Percentiles rank a stretch among this genome's conserved stretches.
Evolutionary conservation across 2,888 invertebrate genomes (phyloP).

Genomic region (Sabatieria punctata): DNA sequence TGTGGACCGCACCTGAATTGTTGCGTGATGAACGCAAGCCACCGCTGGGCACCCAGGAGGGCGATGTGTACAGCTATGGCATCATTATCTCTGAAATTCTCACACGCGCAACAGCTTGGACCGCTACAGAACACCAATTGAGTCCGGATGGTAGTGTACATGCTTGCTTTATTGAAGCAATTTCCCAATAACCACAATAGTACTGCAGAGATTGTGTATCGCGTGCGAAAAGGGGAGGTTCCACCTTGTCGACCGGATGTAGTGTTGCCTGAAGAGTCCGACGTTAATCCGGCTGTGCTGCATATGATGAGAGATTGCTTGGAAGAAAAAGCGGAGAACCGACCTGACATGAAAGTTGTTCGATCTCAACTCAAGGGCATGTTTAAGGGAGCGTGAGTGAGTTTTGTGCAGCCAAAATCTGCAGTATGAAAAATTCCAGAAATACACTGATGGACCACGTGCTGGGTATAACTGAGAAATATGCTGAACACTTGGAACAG

Average conservation of each 20-base stretch:
- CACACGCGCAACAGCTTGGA: background rate
- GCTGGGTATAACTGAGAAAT: conserved; percentile 6
- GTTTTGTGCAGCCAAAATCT: too few relatives aligned
- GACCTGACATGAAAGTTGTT: too few relatives aligned
- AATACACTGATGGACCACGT: conserved; percentile 9
- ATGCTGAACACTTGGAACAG: conserved; percentile 3
- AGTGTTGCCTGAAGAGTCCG: too few relatives aligned
- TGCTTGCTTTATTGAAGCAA: too few relatives aligned
- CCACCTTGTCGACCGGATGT: conserved; percentile 9
- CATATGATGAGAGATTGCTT: conserved; percentile 6
- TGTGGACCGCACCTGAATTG: conserved; percentile 5
- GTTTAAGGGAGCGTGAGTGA: background rate
- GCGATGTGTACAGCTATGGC: too few relatives aligned
- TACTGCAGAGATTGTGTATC: too few relatives aligned
- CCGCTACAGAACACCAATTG: background rate
- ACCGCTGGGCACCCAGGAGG: too few relatives aligned
- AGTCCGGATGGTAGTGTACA: too few relatives aligned
- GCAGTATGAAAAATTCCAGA: too few relatives aligned
- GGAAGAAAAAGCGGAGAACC: conserved; percentile 3
- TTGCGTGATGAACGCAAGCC: background rate
- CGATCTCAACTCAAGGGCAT: conserved; percentile 2
- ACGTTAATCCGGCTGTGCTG: background rate
- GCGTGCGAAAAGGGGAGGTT: too few relatives aligned
- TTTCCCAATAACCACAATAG: too few relatives aligned
- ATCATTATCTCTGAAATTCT: too few relatives aligned